Conservation (phyloP, 1,140 invertebrate species). For the Zaprionus davidi region DNA sequence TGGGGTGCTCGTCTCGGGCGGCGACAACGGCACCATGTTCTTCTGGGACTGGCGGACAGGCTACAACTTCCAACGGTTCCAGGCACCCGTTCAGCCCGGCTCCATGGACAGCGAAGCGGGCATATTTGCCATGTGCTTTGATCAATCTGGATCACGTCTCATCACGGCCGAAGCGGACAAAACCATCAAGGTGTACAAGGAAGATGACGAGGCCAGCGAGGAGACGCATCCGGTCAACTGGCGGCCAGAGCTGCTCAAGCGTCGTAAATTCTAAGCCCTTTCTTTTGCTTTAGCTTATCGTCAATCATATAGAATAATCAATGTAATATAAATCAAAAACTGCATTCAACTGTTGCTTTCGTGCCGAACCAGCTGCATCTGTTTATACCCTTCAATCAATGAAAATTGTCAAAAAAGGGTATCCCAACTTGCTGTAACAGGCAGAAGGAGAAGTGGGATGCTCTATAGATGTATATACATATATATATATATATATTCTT, state of each 20-base stretch:
- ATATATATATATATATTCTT: too few relatives aligned
- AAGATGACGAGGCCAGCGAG: slow-evolving; percentile 98
- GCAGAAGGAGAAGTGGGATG: too few relatives aligned
- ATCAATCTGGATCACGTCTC: slow-evolving; percentile 95
- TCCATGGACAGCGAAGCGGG: slow-evolving; percentile 99
- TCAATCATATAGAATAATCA: background rate
- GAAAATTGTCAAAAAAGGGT: too few relatives aligned
- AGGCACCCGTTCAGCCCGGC: slow-evolving; percentile 98
- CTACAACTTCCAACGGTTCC: slow-evolving; percentile 97
- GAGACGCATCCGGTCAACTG: slow-evolving; percentile 98
- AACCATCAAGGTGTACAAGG: slow-evolving; percentile 99
- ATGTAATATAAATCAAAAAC: slow-evolving; percentile 24
- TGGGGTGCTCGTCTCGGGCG: slow-evolving; percentile 98
- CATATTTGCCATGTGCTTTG: slow-evolving; percentile 97
- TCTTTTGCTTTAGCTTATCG: background rate
- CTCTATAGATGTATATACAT: too few relatives aligned
- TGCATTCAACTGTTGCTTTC: background rate
- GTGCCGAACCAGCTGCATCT: background rate
- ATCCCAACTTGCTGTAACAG: too few relatives aligned
- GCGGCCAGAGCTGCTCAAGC: slow-evolving; percentile 97
- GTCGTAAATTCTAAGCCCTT: slow-evolving; percentile 91
- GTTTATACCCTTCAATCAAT: background rate
- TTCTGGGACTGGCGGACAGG: slow-evolving; percentile 99
- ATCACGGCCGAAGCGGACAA: slow-evolving; percentile 99
- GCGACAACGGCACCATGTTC: slow-evolving; percentile 99